Base-by-base conservation (phyloP, 2,888 invertebrate species). In the Napeogenes inachia region DNA sequence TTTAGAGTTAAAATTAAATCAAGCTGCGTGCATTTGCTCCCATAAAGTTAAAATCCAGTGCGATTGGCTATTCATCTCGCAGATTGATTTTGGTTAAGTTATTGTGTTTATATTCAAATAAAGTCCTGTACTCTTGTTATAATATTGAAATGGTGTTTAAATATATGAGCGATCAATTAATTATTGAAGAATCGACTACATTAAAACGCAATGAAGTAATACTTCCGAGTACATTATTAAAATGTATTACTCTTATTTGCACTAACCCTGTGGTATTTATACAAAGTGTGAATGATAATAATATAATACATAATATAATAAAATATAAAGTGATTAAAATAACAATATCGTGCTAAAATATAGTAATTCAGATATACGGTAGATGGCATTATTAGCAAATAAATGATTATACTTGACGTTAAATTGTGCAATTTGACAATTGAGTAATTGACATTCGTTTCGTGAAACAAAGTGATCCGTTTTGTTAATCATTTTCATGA, bases 1-100 rank as follows among this genome's bases (percentile, higher is more conserved):
- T 10, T 21, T 50, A 13, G 59, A 54, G 54, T 54, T 64, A 62
- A 62, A 60, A 38, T 63, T 53, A 47, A 61, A 46, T 56, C 60
- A 61, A 62, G 10, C 57, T 54, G 42, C 33, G 33, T 54, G 21
- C 50, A 33, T 50, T 56, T 62, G 45, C 60, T 63, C 54, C 35
- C 33, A 45, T 50, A 10, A 54, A 45, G 57, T 33, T 4, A 54
- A 63, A 42, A 57, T 53, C 45, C 45, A 54, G 61, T 61, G 57
- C 54, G 35, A 33, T 8, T 13, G 10, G 13, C 13, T n/a, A 10
- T 13, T 54, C 6, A 13, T 13, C 4, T 35, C n/a, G 2, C n/a
- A 13, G 10, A 35, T 33, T 54, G 8, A 35, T 54, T 38, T 35
- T 32, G 35, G 6, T 35, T 13, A 10, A 12, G 35, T 21, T 45